A percentile compares a stretch with the other conserved stretches of the same genome.
Evolutionary conservation across 2,797 vertebrate species (phyloP).

Genomic region (Squalus acanthias): DNA sequence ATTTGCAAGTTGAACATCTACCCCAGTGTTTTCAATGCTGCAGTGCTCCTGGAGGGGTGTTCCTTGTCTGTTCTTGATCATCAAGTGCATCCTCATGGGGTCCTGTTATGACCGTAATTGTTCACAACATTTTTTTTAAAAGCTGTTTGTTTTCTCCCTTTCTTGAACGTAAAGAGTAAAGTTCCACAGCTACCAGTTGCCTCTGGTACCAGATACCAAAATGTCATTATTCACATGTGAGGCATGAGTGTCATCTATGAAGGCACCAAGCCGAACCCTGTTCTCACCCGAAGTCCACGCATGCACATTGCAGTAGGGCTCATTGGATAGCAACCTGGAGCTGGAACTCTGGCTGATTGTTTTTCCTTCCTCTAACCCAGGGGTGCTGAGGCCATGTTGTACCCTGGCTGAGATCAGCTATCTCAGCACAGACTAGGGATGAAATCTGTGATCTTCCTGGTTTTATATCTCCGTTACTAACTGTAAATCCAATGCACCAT

Average conservation of each 20-base stretch:
- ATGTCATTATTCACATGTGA: not conserved
- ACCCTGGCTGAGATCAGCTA: not conserved
- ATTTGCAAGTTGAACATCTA: not conserved
- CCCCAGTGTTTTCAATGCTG: not conserved
- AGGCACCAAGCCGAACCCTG: not conserved
- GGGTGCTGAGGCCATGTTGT: not conserved
- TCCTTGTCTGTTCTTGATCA: not conserved
- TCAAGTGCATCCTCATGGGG: not conserved
- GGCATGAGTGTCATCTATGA: not conserved
- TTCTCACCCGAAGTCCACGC: not conserved
- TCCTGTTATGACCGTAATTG: not conserved
- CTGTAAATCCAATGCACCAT: not conserved
- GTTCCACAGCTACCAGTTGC: not conserved
- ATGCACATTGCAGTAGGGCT: not conserved
- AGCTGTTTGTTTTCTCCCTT: not conserved
- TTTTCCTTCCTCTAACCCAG: not conserved
- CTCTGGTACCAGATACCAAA: not conserved
- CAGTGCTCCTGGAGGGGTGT: not conserved
- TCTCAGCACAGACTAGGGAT: not conserved
- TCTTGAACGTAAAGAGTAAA: not conserved
- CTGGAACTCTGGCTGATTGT: not conserved
- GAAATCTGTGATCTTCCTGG: not conserved
- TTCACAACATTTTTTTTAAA: not conserved
- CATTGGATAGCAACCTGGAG: not conserved
- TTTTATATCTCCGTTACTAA: not conserved